Evolutionary conservation across 2,888 invertebrate genomes (phyloP).

Genomic region (Andrena bucephala): DNA sequence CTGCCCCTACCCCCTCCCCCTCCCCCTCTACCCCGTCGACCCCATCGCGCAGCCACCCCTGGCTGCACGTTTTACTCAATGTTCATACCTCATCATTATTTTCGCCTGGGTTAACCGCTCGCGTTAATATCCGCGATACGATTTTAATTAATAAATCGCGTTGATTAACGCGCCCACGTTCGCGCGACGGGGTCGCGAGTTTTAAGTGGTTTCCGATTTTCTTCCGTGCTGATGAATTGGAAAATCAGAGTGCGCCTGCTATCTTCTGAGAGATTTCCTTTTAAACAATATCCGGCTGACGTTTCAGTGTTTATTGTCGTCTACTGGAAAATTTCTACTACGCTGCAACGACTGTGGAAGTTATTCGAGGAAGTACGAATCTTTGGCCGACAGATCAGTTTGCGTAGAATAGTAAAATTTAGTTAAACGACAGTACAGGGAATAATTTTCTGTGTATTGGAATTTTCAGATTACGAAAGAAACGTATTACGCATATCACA

Average conservation of each 20-base stretch:
- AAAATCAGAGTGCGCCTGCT: background rate
- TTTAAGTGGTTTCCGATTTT: slow-evolving; percentile 1
- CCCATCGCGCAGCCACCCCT: background rate
- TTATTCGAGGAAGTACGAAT: too few relatives aligned
- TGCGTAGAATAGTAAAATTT: too few relatives aligned
- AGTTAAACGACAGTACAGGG: too few relatives aligned
- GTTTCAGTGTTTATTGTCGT: background rate
- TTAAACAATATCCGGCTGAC: background rate
- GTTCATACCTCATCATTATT: slow-evolving; percentile 63
- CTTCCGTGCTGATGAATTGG: background rate
- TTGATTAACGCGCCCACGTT: slow-evolving; percentile 32
- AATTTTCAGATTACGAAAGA: too few relatives aligned
- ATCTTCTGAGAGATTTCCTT: background rate
- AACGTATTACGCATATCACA: background rate
- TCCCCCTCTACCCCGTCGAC: background rate
- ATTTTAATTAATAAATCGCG: slow-evolving; percentile 57
- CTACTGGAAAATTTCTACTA: background rate
- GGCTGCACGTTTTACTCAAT: slow-evolving; percentile 51
- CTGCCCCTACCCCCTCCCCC: background rate
- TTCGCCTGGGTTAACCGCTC: slow-evolving; percentile 37
- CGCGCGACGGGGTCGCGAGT: background rate
- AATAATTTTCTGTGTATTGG: too few relatives aligned
- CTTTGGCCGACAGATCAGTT: too few relatives aligned
- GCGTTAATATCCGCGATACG: slow-evolving; percentile 50
- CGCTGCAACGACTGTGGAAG: too few relatives aligned